phyloP scores from a whole-genome alignment of 2,113 vertebrate genomes.

The Thomomys bottae region DNA sequence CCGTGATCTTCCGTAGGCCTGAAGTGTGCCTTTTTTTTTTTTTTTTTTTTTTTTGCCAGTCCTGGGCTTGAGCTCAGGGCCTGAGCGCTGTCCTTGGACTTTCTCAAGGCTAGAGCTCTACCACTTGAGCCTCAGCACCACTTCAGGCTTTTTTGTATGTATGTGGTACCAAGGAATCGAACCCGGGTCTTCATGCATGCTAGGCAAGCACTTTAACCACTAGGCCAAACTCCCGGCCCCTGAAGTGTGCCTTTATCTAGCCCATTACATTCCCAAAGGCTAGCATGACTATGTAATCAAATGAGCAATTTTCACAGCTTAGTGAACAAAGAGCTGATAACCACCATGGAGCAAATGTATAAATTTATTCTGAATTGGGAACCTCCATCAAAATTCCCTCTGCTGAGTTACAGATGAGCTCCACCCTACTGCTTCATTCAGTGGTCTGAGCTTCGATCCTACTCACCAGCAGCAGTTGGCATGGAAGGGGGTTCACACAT shows the following conservation, averaged over 20 bases:
- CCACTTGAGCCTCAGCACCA: no score
- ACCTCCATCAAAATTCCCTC: background rate
- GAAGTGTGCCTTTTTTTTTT: no score
- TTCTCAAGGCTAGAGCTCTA: no score
- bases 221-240: no score
- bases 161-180: no score
- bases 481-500: rapidly evolving
- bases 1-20: background rate
- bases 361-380: background rate
- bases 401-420: background rate
- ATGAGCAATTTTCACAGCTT: background rate
- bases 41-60: no score
- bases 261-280: background rate
- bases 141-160: no score
- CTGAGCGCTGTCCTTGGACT: no score
- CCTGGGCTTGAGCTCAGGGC: no score
- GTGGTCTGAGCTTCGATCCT: background rate
- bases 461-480: background rate
- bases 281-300: background rate
- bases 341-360: background rate
- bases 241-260: no score
- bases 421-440: background rate
- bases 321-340: background rate
- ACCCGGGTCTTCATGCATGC: no score
- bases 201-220: no score